A percentile compares a stretch with the other conserved stretches of the same genome.
Evolutionary conservation across 2,888 invertebrate species (phyloP).

Genomic region (Micropterix aruncella): DNA sequence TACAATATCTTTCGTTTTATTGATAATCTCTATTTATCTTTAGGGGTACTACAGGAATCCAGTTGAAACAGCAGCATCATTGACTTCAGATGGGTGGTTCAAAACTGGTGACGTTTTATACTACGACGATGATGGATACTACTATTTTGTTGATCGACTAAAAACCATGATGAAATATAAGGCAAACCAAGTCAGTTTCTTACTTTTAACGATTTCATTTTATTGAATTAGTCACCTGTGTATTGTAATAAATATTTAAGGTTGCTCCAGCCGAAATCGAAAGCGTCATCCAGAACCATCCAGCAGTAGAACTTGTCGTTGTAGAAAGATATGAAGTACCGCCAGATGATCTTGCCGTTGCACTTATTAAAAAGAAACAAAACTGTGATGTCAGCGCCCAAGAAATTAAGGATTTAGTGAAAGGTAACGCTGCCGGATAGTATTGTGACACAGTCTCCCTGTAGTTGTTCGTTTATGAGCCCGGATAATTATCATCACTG

Average conservation of each 20-base stretch:
- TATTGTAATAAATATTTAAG: too few species aligned
- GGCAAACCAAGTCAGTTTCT: too few species aligned
- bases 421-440: too few species aligned
- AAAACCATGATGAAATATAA: too few species aligned
- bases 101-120: not conserved
- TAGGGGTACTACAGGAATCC: not conserved
- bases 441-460: too few species aligned
- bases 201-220: too few species aligned
- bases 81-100: not conserved
- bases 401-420: not conserved
- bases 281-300: not conserved
- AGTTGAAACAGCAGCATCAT: not conserved
- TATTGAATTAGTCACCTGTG: too few species aligned
- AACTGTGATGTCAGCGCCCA: not conserved
- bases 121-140: not conserved
- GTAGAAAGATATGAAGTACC: not conserved
- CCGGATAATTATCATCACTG: too few species aligned
- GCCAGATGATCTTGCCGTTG: not conserved
- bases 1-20: too few species aligned
- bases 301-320: not conserved
- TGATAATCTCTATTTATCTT: too few species aligned
- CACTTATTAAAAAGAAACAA: not conserved
- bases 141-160: not conserved
- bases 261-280: not conserved
- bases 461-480: too few species aligned